These are phyloP conservation scores for Ormyrus rosae DNA, from an alignment of 2,888 invertebrate genomes.

Conservation along the genomic window DNA sequence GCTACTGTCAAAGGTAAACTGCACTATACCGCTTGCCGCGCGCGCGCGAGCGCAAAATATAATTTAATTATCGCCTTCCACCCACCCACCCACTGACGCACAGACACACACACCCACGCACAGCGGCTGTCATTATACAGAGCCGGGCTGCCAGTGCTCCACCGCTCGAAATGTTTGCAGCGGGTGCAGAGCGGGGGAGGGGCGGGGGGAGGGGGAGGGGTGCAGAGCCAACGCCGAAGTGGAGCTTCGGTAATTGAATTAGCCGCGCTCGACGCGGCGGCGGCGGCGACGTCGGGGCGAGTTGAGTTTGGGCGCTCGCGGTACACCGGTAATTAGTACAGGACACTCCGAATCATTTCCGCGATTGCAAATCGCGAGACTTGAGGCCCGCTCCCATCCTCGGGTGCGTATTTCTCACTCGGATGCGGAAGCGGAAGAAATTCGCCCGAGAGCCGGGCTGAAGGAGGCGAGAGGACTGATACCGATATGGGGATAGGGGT, in stretches of 20 bases:
- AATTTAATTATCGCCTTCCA: constrained; percentile 42
- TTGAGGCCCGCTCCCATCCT: neutral
- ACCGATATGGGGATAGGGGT: too few species aligned
- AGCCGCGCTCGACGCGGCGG: constrained; percentile 12
- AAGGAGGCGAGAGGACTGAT: too few species aligned
- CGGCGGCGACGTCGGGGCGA: neutral
- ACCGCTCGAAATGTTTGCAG: constrained; percentile 19
- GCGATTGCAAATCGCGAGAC: constrained; percentile 42
- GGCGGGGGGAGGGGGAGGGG: neutral
- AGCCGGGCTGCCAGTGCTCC: neutral
- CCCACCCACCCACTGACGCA: neutral
- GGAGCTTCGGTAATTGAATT: constrained; percentile 47
- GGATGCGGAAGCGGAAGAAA: constrained; percentile 9
- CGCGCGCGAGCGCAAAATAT: constrained; percentile 30
- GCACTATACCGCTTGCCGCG: neutral
- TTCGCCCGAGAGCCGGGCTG: too few species aligned
- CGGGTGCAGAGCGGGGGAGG: neutral
- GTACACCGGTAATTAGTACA: constrained; percentile 42
- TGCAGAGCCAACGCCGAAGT: too few species aligned
- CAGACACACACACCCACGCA: too few species aligned
- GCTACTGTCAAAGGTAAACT: constrained; percentile 19
- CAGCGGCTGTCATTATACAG: constrained; percentile 4
- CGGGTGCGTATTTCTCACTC: neutral
- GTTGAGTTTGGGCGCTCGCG: neutral
- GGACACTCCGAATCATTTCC: constrained; percentile 52